Evolutionary conservation across 2,797 vertebrate genomes (phyloP), one percentile per base, ranked within the genome.

Genomic region (Nannoperca obscura): DNA sequence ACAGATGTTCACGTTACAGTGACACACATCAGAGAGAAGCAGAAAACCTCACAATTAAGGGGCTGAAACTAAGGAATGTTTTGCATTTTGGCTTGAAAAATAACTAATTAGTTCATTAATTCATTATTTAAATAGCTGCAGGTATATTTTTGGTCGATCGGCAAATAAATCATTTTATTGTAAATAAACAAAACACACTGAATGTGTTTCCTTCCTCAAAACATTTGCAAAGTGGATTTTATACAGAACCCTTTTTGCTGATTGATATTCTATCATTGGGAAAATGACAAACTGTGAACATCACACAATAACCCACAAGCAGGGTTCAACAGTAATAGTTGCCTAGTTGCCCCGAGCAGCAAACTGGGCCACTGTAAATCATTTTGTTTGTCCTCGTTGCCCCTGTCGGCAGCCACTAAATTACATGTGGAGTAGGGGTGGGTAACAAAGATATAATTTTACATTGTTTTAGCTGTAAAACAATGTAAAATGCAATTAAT

Each of bases 261-360:
- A 17, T 19, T 54, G 50, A 27, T 27, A 27, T 27, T 27, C 24
- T 27, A 27, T 27, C 24, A 27, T 2, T 44, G 17, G 24, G 17
- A 9, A 24, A 24, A 15, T 10, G 0, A 50, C 6, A 24, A 69
- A 69, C 24, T 22, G 27, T 47, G 42, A 53, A 38, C 14, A 32
- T 34, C 24, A 32, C 7, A 44, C 38, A 53, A 44, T 50, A 65
- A 36, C 30, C 30, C 61, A 36, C 46, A 36, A 50, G 20, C 46
- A n/a, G 17, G 27, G 24, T 44, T 57, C 65, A 55, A 24, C 38
- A 38, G 49, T 71, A 36, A 71, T 57, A 54, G n/a, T 53, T 58
- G 19, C 53, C 7, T 58, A n/a, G 57, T 66, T 53, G 17, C 27
- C 46, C 47, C 63, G 55, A 46, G 30, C 22, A 47, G 30, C 63